phyloP scores from a whole-genome alignment of 2,797 vertebrate species.

The Cossypha dichroa region DNA sequence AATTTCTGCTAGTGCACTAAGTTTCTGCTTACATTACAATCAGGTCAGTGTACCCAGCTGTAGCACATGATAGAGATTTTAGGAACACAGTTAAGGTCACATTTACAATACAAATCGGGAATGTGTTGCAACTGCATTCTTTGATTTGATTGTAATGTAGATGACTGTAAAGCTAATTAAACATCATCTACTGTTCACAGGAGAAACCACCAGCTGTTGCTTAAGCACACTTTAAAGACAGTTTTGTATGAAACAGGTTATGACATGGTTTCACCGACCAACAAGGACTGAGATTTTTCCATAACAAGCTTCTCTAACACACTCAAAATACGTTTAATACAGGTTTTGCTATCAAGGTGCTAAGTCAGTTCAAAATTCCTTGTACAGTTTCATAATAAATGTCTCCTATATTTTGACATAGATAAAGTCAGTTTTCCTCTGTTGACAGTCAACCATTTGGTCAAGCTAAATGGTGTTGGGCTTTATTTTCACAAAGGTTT shows the following conservation, averaged over 20 bases:
- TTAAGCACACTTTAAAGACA: conserved; percentile 58
- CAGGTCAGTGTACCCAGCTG: neutral
- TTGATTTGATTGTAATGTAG: conserved; percentile 68
- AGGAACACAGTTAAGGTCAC: conserved; percentile 62
- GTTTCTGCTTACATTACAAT: neutral
- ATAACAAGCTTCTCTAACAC: neutral
- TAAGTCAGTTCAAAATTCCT: neutral
- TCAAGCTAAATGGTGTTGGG: neutral
- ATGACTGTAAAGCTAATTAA: conserved; percentile 66
- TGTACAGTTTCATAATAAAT: neutral
- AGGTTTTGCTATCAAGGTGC: neutral
- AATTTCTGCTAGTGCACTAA: neutral
- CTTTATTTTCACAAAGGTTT: neutral
- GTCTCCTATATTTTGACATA: neutral
- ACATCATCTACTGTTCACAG: conserved; percentile 28
- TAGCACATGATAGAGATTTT: conserved; percentile 55
- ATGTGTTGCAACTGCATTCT: conserved; percentile 64
- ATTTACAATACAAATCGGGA: conserved; percentile 54
- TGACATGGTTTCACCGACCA: conserved; percentile 40
- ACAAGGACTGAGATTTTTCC: conserved; percentile 33
- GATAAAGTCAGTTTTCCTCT: neutral
- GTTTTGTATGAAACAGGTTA: conserved; percentile 55
- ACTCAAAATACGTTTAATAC: neutral
- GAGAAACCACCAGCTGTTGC: conserved; percentile 63
- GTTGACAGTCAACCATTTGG: neutral